Evolutionary conservation across 1,140 invertebrate genomes (phyloP), one percentile per base, ranked within the genome.

Genomic region (Phenacoccus solenopsis): DNA sequence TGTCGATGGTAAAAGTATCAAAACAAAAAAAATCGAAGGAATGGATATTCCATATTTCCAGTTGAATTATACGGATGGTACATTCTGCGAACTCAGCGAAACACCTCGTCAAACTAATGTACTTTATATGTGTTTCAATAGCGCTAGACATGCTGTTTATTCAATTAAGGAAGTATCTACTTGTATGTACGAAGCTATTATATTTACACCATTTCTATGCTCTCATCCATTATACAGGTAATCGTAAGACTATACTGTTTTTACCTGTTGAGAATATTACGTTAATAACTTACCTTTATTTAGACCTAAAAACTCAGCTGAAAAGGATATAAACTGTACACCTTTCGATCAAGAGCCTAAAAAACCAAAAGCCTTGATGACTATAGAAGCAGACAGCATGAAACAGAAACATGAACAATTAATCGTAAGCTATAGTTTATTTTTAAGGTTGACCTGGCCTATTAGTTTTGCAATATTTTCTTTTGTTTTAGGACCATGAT

Each of bases 161-260:
- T 92, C 92, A 0, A 82, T 98, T 30, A 95, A 96, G 77, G 96
- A 98, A 81, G 90, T 87, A 0, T 90, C 91, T 0, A 94, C 90
- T 0, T 98, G 96, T 77, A 90, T 94, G 80, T 98, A 98, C 79
- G 93, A 96, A 80, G 87, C 91, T 10, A 85, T 95, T 27, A 88
- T 96, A 10, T 80, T 96, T 5, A 91, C 94, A 1, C 87, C 90
- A 1, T 78, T 89, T 12, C 80, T 98, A 0, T 98, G 96, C 77
- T 79, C 81, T 68, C 94, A 98, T 84, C 93, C 94, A 1, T 85
- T 87, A 73, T 98, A 93, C 75, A 93, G 88, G 84, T 84, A 75
- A 32, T 7, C 13, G 5, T 13, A 5, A 32, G 13, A 5, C 30
- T 32, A 7, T 7, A 32, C 13, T 32, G 30, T 13, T 32, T 32